Base-by-base conservation (phyloP, 1,140 invertebrate species). In the Plectrocnemia conspersa region DNA sequence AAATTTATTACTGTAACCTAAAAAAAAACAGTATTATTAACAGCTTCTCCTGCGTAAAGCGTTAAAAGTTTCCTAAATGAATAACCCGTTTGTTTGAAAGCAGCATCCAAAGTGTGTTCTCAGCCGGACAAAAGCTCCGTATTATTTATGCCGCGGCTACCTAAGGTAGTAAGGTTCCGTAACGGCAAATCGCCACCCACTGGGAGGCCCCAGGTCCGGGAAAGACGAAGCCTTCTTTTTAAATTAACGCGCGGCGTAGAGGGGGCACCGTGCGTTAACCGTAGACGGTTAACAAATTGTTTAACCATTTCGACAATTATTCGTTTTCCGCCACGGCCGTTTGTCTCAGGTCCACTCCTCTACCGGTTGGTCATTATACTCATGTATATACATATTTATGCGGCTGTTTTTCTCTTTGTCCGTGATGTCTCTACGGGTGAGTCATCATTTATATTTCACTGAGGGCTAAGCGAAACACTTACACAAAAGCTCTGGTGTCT, bases 251-350 rank as follows among this genome's bases (percentile, higher is more conserved):
- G 19, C 22, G 53, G 33, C 32, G 32, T 47, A 38, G n/a, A n/a
- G n/a, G n/a, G n/a, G n/a, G n/a, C n/a, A n/a, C n/a, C n/a, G n/a
- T n/a, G n/a, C n/a, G n/a, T n/a, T n/a, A n/a, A n/a, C n/a, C n/a
- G n/a, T n/a, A 10, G n/a, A 11, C 21, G 13, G 11, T 23, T 27
- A 49, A 56, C 46, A 56, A 56, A 56, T 56, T 56, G 54, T 50
- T 49, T 49, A 41, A 50, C 54, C 46, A 42, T 56, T 56, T 48
- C 54, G 45, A 50, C 46, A 56, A 56, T 56, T 56, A 56, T 56
- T 56, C 33, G 16, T 50, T 40, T 19, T 13, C 24, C 32, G n/a
- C 21, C n/a, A 16, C 7, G 22, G 18, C 42, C 42, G 22, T 23
- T 45, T 45, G 35, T 38, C 35, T 38, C 18, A 38, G 13, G 35